Conservation (phyloP, 2,113 vertebrate genomes). For the Conger conger region DNA sequence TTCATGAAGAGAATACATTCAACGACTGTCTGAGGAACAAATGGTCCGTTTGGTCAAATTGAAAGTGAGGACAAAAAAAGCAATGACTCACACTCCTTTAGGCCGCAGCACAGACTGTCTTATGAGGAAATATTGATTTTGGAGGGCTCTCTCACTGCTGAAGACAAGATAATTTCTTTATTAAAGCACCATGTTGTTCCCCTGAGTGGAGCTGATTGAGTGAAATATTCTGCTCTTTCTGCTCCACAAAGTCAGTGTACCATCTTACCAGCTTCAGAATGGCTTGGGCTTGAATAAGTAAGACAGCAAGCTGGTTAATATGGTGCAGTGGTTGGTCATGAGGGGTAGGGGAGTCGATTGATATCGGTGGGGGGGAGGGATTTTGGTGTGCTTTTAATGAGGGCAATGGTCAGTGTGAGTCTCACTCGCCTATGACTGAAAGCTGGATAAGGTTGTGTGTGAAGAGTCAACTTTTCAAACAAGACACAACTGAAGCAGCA, state of each 20-base stretch:
- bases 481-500: background rate
- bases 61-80: background rate
- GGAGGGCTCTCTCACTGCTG: background rate
- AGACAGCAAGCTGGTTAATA: background rate
- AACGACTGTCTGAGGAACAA: background rate
- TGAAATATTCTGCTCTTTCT: background rate
- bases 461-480: background rate
- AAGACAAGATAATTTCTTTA: background rate
- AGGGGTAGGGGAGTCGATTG: background rate
- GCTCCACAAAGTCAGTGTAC: background rate
- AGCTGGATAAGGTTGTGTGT: background rate
- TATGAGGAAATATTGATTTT: background rate
- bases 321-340: background rate
- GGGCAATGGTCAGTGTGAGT: background rate
- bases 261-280: background rate
- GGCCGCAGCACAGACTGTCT: background rate
- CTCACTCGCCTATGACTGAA: background rate
- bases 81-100: background rate
- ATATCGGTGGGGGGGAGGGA: too few species aligned
- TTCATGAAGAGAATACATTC: background rate
- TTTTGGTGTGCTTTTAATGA: background rate
- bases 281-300: background rate
- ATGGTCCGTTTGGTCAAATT: background rate
- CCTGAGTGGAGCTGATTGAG: background rate
- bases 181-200: background rate